Base-by-base conservation (phyloP, 2,113 vertebrate genomes). In the Edolisoma coerulescens region DNA sequence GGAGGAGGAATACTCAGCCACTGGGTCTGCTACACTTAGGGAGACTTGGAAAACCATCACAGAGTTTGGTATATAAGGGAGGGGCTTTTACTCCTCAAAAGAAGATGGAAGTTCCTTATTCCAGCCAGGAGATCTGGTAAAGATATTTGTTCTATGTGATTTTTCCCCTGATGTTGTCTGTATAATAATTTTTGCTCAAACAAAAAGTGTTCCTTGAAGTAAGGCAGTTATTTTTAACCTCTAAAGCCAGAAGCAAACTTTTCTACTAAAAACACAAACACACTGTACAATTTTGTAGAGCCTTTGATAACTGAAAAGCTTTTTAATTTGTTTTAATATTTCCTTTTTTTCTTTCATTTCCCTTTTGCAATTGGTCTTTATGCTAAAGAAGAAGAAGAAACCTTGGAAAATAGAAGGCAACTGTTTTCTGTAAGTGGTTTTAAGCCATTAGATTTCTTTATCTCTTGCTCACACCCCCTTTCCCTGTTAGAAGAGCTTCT, bases 391-490 rank as follows among this genome's bases (percentile, higher is more conserved):
- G 71, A 84, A 88, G 44, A 73, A 90, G 22, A 52, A 77, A 39
- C 39, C 45, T 39, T 77, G 39, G n/a, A 96, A 96, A 93, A 95
- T 6, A 84, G 67, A 87, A 69, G 65, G 61, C 77, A 83, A 54
- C 47, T 87, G 60, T 90, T 93, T 91, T 93, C 76, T 86, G 20
- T 74, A 71, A 92, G 91, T 79, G 28, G 14, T 87, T 95, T 96
- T 92, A 91, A 97, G 90, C 91, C 88, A 85, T 87, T 93, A 68
- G 20, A 67, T 92, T 91, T 81, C 81, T 95, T 97, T 85, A 90
- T 96, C 73, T 10, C 7, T 89, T 57, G 2, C 61, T 95, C 45
- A 23, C 68, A 24, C 50, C 68, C 26, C 71, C 33, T 32, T 95
- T 61, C 54, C 33, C 41, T 85, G n/a, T 94, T 94, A 90, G 26